Conservation (phyloP, 2,888 invertebrate species). For the Hipparchia semele region DNA sequence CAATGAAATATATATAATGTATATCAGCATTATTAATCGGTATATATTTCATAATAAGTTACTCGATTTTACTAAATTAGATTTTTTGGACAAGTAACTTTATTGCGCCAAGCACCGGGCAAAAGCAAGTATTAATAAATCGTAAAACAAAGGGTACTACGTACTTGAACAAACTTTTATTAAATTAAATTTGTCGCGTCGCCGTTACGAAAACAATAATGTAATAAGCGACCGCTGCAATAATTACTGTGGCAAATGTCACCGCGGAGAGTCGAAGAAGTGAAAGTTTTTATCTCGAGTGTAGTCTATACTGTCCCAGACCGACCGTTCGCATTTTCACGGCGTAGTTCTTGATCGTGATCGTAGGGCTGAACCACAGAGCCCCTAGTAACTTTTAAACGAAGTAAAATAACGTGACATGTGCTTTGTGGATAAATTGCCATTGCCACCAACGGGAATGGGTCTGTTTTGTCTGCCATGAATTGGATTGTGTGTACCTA, state of each 20-base stretch:
- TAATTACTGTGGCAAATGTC: constrained; percentile 70
- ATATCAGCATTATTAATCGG: too few species aligned
- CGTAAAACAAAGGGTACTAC: neutral
- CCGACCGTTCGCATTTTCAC: constrained; percentile 74
- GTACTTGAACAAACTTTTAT: constrained; percentile 10
- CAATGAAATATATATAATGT: too few species aligned
- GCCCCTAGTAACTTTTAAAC: constrained; percentile 34
- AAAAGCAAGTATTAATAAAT: neutral
- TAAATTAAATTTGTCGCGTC: constrained; percentile 22
- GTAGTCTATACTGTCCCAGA: constrained; percentile 56
- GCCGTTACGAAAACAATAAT: constrained; percentile 54
- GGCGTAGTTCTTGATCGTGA: constrained; percentile 71
- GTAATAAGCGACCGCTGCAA: constrained; percentile 68
- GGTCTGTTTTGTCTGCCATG: too few species aligned
- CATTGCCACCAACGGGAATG: too few species aligned
- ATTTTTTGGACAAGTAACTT: too few species aligned
- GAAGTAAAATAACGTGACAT: too few species aligned
- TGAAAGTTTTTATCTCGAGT: constrained; percentile 74
- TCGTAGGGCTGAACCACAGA: constrained; percentile 55
- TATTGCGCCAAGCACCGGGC: neutral
- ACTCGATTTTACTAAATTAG: too few species aligned
- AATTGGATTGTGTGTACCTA: too few species aligned
- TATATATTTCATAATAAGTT: too few species aligned
- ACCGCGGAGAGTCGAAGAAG: constrained; percentile 73
- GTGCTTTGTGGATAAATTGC: too few species aligned